Evolutionary conservation across 2,797 vertebrate genomes (phyloP), one percentile per base, ranked within the genome.

Genomic region (Silurus lanzhouensis): DNA sequence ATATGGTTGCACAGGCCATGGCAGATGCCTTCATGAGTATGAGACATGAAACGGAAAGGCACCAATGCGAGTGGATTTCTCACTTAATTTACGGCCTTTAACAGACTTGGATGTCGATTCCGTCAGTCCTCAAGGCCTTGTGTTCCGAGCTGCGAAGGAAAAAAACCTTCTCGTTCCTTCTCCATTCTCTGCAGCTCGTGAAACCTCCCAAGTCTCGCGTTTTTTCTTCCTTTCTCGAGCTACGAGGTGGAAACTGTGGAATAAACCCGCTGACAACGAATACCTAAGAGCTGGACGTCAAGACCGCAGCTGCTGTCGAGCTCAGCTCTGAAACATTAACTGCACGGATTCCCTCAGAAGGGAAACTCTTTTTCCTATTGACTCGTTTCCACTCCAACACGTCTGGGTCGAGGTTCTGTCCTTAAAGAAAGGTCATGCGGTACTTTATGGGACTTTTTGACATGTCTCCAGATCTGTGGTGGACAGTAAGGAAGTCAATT

Each of bases 271-370:
- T 55, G 83, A 72, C 67, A 57, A 15, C 0, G 57, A 71, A 79
- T 61, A 80, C 66, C 83, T 85, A 46, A 19, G 75, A 46, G 52
- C 66, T 2, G 64, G 68, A 78, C 48, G 27, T 68, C 61, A 58
- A 70, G 52, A 84, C 83, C 75, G 17, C 83, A 70, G 83, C 55
- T 48, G 52, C 64, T 48, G 75, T 25, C 27, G 75, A 48, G 64
- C 66, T 80, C 9, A 80, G 55, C 64, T 6, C 83, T 27, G 25
- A 57, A 85, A 83, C 85, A 72, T 91, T 76, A 64, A 83, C 12
- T 38, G 68, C 71, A 38, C 71, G 71, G 71, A 76, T 83, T 83
- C 61, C 71, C 71, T 83, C 70, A 8, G 17, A 9, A 64, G 25
- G 60, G 46, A 76, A 83, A 52, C 60, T 76, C 71, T 64, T 76